A percentile compares a stretch with the other conserved stretches of the same genome.
These are phyloP conservation scores for Nannoperca obscura DNA, from an alignment of 2,797 vertebrate species.

Conservation along the genomic window DNA sequence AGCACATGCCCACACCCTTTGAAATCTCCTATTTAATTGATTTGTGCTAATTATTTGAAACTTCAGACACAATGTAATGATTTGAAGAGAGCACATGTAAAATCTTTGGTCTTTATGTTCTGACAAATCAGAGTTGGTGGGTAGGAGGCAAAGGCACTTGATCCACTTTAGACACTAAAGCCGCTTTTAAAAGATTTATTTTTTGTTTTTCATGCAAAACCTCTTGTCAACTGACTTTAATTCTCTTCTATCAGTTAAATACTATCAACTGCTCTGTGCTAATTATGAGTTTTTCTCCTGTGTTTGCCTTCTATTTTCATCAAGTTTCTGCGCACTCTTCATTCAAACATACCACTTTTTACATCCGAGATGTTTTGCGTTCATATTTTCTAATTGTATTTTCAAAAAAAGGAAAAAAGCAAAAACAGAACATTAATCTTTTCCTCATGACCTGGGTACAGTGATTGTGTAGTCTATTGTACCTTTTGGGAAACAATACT, in stretches of 20 bases:
- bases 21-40: conserved; percentile 51
- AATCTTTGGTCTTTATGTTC: conserved; percentile 58
- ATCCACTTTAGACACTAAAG: conserved; percentile 65
- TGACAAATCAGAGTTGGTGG: conserved; percentile 55
- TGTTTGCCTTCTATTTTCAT: conserved; percentile 82
- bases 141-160: conserved; percentile 56
- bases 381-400: conserved; percentile 90
- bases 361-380: conserved; percentile 85
- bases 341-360: conserved; percentile 85
- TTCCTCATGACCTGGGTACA: conserved; percentile 87
- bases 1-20: conserved; percentile 71
- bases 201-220: conserved; percentile 45
- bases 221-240: conserved; percentile 49
- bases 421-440: conserved; percentile 82
- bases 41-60: conserved; percentile 60
- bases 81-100: conserved; percentile 73
- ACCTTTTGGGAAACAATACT: conserved; percentile 89
- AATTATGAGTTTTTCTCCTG: conserved; percentile 59
- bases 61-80: conserved; percentile 57
- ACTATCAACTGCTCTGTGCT: conserved; percentile 73
- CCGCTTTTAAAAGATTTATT: conserved; percentile 30
- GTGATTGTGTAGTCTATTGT: conserved; percentile 89
- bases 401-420: conserved; percentile 81
- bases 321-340: conserved; percentile 78
- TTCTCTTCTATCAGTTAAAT: conserved; percentile 69